phyloP scores from a whole-genome alignment of 2,797 vertebrate species.

The Carapus acus region DNA sequence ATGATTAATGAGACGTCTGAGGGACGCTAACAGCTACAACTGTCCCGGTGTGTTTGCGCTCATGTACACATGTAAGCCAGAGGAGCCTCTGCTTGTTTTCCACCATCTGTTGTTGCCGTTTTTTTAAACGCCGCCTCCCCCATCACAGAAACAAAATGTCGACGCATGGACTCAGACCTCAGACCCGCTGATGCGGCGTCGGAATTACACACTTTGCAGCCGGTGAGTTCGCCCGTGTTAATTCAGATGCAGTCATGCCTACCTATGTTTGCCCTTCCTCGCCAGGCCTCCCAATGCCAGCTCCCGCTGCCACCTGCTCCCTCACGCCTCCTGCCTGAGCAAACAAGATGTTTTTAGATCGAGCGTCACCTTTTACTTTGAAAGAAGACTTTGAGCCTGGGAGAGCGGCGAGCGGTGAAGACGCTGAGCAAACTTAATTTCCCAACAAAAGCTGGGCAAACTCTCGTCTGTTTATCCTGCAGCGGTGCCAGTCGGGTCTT shows the following conservation, averaged over 20 bases:
- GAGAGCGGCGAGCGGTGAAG: neutral
- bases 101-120: slow-evolving; percentile 41
- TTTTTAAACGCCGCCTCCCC: slow-evolving; percentile 14
- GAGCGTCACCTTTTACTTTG: slow-evolving; percentile 30
- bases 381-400: slow-evolving; percentile 22
- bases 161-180: slow-evolving; percentile 52
- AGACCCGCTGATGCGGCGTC: slow-evolving; percentile 47
- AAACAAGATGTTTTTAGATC: slow-evolving; percentile 35
- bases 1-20: slow-evolving; percentile 2
- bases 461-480: slow-evolving; percentile 45
- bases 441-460: slow-evolving; percentile 51
- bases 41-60: neutral
- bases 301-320: slow-evolving; percentile 46
- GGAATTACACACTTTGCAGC: slow-evolving; percentile 52
- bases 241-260: slow-evolving; percentile 54
- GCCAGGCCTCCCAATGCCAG: slow-evolving; percentile 37
- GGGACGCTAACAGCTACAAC: neutral
- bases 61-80: slow-evolving; percentile 13
- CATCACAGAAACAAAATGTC: slow-evolving; percentile 41
- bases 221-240: slow-evolving; percentile 44
- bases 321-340: slow-evolving; percentile 28
- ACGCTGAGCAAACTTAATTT: slow-evolving; percentile 24
- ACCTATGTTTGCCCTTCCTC: slow-evolving; percentile 48
- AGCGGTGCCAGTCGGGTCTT: slow-evolving; percentile 51
- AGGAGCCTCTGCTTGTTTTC: slow-evolving; percentile 19